Evolutionary conservation across 1,140 invertebrate species (phyloP).

Genomic region (Meloidogyne chitwoodi): DNA sequence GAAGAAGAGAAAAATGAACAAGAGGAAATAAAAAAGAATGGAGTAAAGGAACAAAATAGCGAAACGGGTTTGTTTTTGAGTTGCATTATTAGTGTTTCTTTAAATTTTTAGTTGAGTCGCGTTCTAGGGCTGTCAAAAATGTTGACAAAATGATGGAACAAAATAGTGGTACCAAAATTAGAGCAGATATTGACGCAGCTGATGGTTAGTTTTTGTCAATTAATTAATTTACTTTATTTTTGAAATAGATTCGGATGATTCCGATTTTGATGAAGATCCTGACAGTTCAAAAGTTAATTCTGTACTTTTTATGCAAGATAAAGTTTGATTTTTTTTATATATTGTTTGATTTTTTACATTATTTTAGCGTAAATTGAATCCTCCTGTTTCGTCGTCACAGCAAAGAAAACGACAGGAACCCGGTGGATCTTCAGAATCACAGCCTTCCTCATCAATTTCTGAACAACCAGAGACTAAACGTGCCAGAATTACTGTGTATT

Average conservation of each 20-base stretch:
- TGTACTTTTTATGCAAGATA: conserved; percentile 48
- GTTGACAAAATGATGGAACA: conserved; percentile 14
- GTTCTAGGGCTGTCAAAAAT: conserved; percentile 6
- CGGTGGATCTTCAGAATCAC: neutral
- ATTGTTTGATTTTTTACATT: neutral
- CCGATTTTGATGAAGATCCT: conserved; percentile 48
- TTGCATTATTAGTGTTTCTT: neutral
- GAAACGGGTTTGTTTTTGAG: neutral
- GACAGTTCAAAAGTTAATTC: conserved; percentile 46
- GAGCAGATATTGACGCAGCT: neutral
- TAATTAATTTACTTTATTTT: neutral
- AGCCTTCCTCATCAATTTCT: neutral
- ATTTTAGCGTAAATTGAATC: neutral
- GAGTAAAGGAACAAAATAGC: neutral
- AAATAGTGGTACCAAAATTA: conserved; percentile 2
- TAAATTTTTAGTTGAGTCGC: neutral
- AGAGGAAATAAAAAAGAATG: conserved; percentile 22
- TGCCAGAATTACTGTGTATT: neutral
- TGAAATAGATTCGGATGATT: conserved; percentile 34
- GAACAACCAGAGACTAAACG: neutral
- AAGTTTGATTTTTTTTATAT: neutral
- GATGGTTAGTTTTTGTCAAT: neutral
- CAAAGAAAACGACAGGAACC: neutral
- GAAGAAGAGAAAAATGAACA: conserved; percentile 32
- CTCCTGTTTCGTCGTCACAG: neutral